Conservation (phyloP, 2,113 vertebrate species). For the Corythornis cristatus region DNA sequence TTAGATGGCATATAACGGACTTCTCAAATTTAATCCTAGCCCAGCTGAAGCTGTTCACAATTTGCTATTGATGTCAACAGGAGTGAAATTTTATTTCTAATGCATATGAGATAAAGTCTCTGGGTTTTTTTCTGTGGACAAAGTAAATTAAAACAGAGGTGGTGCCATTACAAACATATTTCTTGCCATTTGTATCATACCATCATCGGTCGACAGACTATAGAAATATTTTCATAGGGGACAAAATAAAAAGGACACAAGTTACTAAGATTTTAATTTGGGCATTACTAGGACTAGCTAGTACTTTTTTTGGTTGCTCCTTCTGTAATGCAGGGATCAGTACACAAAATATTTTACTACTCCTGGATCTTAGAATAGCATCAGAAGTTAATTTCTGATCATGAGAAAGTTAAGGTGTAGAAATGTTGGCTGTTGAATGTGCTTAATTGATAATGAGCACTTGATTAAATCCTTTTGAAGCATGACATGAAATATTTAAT, state of each 20-base stretch:
- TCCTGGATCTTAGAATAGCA: background rate
- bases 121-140: background rate
- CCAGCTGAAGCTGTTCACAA: background rate
- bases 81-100: background rate
- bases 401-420: background rate
- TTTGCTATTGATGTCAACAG: background rate
- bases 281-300: background rate
- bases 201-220: background rate
- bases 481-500: background rate
- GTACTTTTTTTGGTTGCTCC: background rate
- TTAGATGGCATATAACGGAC: slow-evolving; percentile 14
- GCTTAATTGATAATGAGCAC: background rate
- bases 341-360: background rate
- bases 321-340: background rate
- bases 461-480: slow-evolving; percentile 8
- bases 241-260: background rate
- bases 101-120: background rate
- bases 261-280: background rate
- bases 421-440: background rate
- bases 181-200: background rate
- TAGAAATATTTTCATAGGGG: background rate
- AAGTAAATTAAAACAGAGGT: background rate
- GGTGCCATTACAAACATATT: background rate
- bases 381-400: background rate
- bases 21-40: slow-evolving; percentile 25